Evolutionary conservation across 2,888 invertebrate genomes (phyloP).

Genomic region (Ornithoptera priamus): DNA sequence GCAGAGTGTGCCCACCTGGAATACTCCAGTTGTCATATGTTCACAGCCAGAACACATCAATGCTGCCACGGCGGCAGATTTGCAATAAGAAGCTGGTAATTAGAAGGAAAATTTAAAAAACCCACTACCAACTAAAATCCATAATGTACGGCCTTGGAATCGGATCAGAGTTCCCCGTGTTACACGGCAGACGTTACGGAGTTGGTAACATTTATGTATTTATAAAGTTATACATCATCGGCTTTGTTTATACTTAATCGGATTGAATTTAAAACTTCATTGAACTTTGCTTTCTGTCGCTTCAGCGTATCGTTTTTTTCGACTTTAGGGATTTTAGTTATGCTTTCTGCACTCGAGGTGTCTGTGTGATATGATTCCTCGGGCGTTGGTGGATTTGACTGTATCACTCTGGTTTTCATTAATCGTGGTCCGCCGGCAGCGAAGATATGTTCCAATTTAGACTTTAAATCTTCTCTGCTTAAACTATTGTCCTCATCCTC

Average conservation of each 20-base stretch:
- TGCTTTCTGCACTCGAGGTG: constrained; percentile 58
- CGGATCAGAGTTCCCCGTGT: no score
- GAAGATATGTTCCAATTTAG: constrained; percentile 67
- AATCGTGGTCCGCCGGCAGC: constrained; percentile 60
- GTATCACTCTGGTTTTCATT: constrained; percentile 58
- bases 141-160: no score
- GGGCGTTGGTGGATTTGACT: constrained; percentile 63
- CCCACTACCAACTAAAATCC: no score
- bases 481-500: constrained; percentile 40
- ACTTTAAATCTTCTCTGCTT: constrained; percentile 65
- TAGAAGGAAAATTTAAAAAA: no score
- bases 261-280: constrained; percentile 70
- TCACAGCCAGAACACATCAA: no score
- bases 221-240: constrained; percentile 46
- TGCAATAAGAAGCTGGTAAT: no score
- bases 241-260: constrained; percentile 63
- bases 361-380: constrained; percentile 63
- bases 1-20: no score
- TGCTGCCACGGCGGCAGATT: no score
- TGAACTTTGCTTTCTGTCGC: constrained; percentile 66
- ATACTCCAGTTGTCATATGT: no score
- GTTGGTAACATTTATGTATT: no score
- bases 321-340: constrained; percentile 59
- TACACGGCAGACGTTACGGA: no score
- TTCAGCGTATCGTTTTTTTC: constrained; percentile 73